A percentile compares a stretch with the other conserved stretches of the same genome.
Conservation (phyloP, 2,113 vertebrate species). For the Leucosticte australis region DNA sequence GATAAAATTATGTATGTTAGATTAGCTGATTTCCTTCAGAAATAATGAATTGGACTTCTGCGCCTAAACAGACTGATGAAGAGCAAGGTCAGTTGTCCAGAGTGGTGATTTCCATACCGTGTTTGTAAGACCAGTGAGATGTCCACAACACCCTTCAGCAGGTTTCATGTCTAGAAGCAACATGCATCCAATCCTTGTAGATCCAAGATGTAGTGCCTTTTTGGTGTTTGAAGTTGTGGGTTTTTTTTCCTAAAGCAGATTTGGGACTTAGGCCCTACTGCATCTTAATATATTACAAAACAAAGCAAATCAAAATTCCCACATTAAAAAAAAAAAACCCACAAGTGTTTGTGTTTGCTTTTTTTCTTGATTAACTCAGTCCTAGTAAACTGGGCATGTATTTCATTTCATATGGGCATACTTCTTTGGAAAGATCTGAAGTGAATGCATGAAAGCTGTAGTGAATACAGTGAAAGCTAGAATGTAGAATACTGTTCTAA, state of each 20-base stretch:
- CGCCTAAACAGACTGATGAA: background rate
- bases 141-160: background rate
- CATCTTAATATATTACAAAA: background rate
- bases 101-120: background rate
- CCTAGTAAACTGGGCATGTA: background rate
- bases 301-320: background rate
- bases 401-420: background rate
- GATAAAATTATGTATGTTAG: background rate
- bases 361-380: background rate
- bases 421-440: background rate
- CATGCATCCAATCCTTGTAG: background rate
- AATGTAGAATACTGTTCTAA: background rate
- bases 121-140: background rate
- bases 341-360: background rate
- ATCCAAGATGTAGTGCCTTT: background rate
- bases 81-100: background rate
- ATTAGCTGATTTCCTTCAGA: background rate
- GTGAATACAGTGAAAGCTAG: background rate
- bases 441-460: background rate
- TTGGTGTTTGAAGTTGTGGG: background rate
- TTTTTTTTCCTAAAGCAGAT: background rate
- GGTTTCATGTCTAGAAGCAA: background rate
- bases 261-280: background rate
- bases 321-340: fast-evolving
- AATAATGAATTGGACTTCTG: background rate